Evolutionary conservation across 2,113 vertebrate genomes (phyloP), one percentile per base, ranked within the genome.

Genomic region (Taurulus bubalis): DNA sequence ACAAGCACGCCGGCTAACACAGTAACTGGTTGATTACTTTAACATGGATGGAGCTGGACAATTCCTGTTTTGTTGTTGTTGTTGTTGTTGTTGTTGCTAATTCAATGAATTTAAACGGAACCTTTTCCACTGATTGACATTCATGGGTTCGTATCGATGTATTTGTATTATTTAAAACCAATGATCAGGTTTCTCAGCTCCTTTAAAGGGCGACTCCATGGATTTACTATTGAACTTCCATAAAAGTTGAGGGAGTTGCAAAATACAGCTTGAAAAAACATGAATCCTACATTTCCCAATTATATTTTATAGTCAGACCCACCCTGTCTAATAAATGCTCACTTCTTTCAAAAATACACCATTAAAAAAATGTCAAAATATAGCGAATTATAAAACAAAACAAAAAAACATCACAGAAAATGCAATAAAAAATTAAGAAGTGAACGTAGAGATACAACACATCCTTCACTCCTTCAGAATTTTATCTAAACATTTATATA

Each of bases 1-100:
- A 71, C 45, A 59, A 16, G 42, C 49, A 67, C 80, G 79, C 20
- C 53, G 53, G 32, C 8, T 28, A 68, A 60, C 30, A 75, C 80
- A 76, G 55, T 15, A 24, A 47, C 30, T 38, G 58, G 34, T 75
- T 63, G 2, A 32, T 32, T 55, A 42, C n/a, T 75, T 38, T 32
- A 12, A 64, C 24, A 20, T 68, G 45, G 79, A 77, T 18, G n/a
- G 28, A 73, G 77, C 6, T 60, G 16, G 30, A 72, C 69, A 72
- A n/a, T 69, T 65, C 7, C 20, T 32, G 26, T 32, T 69, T 38
- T 51, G 63, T 65, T 56, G 22, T 36, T 75, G n/a, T 38, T 51
- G 63, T 65, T 56, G 22, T 36, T 72, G 24, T 81, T 42, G 28
- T 56, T 64, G 20, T 59, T 58, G 60, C 60, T 79, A 55, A n/a